Base-by-base conservation (phyloP, 1,140 invertebrate species). In the Atta colombica region DNA sequence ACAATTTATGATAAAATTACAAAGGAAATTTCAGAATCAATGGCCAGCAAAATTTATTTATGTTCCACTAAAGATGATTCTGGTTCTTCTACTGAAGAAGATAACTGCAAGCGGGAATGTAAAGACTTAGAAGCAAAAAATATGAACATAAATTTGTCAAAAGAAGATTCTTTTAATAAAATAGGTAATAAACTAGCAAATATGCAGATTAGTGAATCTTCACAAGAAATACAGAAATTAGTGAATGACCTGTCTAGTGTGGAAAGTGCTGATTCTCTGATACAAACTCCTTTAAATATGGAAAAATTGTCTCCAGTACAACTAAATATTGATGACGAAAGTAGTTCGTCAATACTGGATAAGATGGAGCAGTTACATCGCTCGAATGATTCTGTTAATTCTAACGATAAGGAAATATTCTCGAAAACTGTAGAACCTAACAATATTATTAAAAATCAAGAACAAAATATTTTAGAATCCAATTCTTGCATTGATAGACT, bases 301-400 rank as follows among this genome's bases (percentile, higher is more conserved):
- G 77, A 90, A 63, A 89, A 92, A 69, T 49, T 77, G 25, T 65
- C 90, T 14, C 77, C 85, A 12, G 68, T 69, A 1, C 39, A 25
- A 18, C 25, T 91, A 66, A 89, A 49, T 58, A 78, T 92, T 12
- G 93, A 93, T 31, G 92, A 93, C 21, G 91, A 94, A 77, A 90
- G 89, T 25, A 93, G 87, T 82, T 91, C 89, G 25, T 91, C 91
- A 10, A 90, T 92, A 77, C 87, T 93, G 45, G 92, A 93, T 77
- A 93, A 93, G 90, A 90, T 91, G 63, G 92, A 93, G 55, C 88
- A 87, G 39, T 80, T 90, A 2, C 89, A 88, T 81, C 84, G 74
- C 55, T 58, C 86, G 6, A 90, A 88, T 72, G 87, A 86, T 87
- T 88, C 69, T 51, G 61, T 90, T 60, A 82, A 60, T 14, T 49